Percentiles rank a stretch among this genome's conserved stretches.
Conservation (phyloP, 1,140 invertebrate species). For the Aricia agestis region DNA sequence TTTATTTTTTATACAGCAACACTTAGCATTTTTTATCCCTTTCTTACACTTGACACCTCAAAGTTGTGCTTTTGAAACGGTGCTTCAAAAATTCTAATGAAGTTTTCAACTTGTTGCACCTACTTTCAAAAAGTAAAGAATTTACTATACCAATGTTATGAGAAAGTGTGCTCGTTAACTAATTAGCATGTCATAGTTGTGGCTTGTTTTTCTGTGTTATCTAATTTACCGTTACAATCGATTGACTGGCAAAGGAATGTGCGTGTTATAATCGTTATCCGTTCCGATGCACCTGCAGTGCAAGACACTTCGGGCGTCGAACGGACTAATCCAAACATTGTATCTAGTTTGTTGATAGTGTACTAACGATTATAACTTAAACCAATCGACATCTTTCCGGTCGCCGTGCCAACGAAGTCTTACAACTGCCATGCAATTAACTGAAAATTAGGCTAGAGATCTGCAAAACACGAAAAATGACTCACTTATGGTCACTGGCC, state of each 20-base stretch:
- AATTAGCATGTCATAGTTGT: slow-evolving; percentile 46
- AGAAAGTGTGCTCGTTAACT: slow-evolving; percentile 61
- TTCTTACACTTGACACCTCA: slow-evolving; percentile 29
- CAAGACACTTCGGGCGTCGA: slow-evolving; percentile 45
- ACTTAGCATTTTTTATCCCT: slow-evolving; percentile 31
- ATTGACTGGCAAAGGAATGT: slow-evolving; percentile 43
- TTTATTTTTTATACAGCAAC: too few relatives aligned
- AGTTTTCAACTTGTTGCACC: slow-evolving; percentile 59
- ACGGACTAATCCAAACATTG: slow-evolving; percentile 39
- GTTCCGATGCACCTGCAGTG: slow-evolving; percentile 68
- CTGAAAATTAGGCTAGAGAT: slow-evolving; percentile 40
- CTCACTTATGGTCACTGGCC: slow-evolving; percentile 57
- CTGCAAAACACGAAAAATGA: slow-evolving; percentile 60
- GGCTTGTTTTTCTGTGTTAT: slow-evolving; percentile 42
- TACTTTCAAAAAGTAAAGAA: slow-evolving; percentile 65
- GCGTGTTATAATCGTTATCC: slow-evolving; percentile 49
- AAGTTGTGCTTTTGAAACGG: slow-evolving; percentile 18
- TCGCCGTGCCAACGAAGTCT: background rate
- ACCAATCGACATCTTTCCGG: background rate
- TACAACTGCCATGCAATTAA: slow-evolving; percentile 33
- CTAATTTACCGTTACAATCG: slow-evolving; percentile 59
- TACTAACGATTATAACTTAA: slow-evolving; percentile 26
- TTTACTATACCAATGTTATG: slow-evolving; percentile 47
- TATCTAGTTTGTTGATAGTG: slow-evolving; percentile 30
- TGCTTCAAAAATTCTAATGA: slow-evolving; percentile 12